A percentile compares a stretch with the other conserved stretches of the same genome.
Evolutionary conservation across 2,113 vertebrate genomes (phyloP).

Genomic region (Strigops habroptila): DNA sequence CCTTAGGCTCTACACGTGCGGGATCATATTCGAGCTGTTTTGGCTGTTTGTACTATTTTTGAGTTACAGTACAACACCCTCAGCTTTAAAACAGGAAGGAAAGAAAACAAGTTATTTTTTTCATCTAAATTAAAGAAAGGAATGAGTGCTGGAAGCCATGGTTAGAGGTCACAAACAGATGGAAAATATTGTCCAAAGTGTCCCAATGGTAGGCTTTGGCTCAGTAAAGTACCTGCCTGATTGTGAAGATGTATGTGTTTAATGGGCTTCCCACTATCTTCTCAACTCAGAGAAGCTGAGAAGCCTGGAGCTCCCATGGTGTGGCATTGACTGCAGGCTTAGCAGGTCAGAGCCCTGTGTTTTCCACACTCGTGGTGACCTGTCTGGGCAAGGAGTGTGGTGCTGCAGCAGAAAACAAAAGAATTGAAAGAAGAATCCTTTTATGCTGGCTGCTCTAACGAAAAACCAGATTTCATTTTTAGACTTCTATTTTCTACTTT

Average conservation of each 20-base stretch:
- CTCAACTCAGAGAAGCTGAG: not conserved
- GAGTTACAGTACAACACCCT: not conserved
- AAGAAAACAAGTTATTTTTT: not conserved
- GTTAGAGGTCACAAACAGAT: not conserved
- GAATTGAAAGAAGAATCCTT: not conserved
- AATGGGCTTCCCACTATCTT: not conserved
- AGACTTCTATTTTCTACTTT: constrained; percentile 58
- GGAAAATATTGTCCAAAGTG: not conserved
- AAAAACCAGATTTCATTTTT: constrained; percentile 18
- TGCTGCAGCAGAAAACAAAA: not conserved
- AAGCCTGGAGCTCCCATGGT: not conserved
- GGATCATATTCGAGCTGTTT: not conserved
- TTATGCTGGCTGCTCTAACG: not conserved
- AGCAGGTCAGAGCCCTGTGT: not conserved
- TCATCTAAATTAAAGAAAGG: not conserved
- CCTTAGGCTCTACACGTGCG: not conserved
- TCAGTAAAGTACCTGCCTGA: not conserved
- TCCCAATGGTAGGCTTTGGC: not conserved
- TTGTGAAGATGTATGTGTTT: not conserved
- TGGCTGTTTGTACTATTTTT: not conserved
- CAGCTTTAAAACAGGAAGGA: not conserved
- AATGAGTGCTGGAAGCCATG: not conserved
- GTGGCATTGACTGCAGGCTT: fast-evolving
- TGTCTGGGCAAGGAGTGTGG: not conserved
- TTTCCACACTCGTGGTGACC: not conserved